Conservation (phyloP, 2,113 vertebrate genomes). For the Poeciliopsis turrubarensis region DNA sequence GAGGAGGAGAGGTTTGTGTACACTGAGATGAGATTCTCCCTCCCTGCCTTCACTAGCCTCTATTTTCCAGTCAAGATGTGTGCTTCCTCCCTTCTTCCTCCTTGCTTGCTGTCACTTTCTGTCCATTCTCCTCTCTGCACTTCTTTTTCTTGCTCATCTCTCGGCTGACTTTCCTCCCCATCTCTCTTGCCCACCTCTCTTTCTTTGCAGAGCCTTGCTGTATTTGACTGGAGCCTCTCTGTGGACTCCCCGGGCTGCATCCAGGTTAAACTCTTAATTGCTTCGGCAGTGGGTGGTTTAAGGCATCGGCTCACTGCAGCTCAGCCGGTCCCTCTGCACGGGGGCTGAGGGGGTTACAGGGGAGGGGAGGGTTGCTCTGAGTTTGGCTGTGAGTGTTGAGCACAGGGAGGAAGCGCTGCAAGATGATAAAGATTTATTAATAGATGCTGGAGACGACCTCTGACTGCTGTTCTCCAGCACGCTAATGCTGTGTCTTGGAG, state of each 20-base stretch:
- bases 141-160: slow-evolving; percentile 5
- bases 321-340: slow-evolving; percentile 64
- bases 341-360: slow-evolving; percentile 53
- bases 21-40: slow-evolving; percentile 63
- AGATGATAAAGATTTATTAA: slow-evolving; percentile 73
- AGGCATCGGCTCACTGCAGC: slow-evolving; percentile 64
- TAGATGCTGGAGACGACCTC: slow-evolving; percentile 74
- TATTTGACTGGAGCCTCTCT: slow-evolving; percentile 73
- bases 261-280: slow-evolving; percentile 78
- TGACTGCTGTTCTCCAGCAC: slow-evolving; percentile 55
- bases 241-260: slow-evolving; percentile 65
- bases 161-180: slow-evolving; percentile 11
- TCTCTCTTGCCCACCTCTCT: slow-evolving; percentile 19
- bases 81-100: slow-evolving; percentile 26
- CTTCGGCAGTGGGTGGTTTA: slow-evolving; percentile 70
- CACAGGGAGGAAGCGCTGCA: slow-evolving; percentile 43
- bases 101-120: slow-evolving; percentile 24
- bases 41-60: slow-evolving; percentile 38
- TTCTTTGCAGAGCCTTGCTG: slow-evolving; percentile 64
- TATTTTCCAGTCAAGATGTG: slow-evolving; percentile 28
- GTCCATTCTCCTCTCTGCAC: slow-evolving; percentile 19
- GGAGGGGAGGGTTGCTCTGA: slow-evolving; percentile 38
- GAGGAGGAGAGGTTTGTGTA: slow-evolving; percentile 69
- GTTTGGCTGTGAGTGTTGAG: slow-evolving; percentile 51
- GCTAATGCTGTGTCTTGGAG: slow-evolving; percentile 13